Evolutionary conservation across 1,140 invertebrate genomes (phyloP).

Genomic region (Drosophila leontia): DNA sequence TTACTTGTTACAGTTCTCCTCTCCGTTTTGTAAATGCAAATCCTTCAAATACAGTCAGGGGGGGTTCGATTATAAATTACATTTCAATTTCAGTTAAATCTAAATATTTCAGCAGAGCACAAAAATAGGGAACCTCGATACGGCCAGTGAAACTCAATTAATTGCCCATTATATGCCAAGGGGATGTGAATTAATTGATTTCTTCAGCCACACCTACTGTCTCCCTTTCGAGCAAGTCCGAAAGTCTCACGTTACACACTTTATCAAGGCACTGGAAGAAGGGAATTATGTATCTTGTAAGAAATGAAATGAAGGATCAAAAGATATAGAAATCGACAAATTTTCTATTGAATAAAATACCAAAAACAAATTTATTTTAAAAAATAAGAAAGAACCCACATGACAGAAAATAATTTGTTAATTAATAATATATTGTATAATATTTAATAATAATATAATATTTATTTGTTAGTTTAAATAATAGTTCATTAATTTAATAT

Average conservation of each 20-base stretch:
- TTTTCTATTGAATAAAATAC: background rate
- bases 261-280: slow-evolving; percentile 11
- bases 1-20: background rate
- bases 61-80: slow-evolving; percentile 40
- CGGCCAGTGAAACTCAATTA: slow-evolving; percentile 48
- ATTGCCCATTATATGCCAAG: slow-evolving; percentile 62
- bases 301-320: background rate
- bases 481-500: background rate
- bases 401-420: no score
- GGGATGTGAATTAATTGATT: slow-evolving; percentile 74
- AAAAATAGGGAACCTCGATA: background rate
- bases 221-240: slow-evolving; percentile 14
- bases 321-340: background rate
- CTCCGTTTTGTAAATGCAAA: slow-evolving; percentile 11
- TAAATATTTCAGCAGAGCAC: slow-evolving; percentile 7
- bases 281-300: background rate
- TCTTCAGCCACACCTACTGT: slow-evolving; percentile 18
- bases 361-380: no score
- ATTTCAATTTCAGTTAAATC: slow-evolving; percentile 26
- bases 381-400: no score
- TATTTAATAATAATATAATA: no score
- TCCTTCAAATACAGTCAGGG: background rate
- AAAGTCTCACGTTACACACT: slow-evolving; percentile 41
- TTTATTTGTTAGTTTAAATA: no score
- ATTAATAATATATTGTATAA: no score